Evolutionary conservation across 2,797 vertebrate genomes (phyloP).

Genomic region (Macropodus opercularis): DNA sequence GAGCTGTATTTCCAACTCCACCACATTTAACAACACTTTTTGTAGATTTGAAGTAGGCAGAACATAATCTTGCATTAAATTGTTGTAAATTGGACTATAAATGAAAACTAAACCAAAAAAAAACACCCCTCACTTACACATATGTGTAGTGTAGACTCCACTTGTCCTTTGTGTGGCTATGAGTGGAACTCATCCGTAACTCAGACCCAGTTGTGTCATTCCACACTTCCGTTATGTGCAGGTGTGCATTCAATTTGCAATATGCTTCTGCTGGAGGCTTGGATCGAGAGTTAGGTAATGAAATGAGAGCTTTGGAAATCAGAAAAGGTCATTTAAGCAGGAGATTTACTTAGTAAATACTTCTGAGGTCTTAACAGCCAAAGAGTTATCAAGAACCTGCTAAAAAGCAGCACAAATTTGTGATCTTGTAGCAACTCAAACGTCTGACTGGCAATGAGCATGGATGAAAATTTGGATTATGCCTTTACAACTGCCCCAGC

Average conservation of each 20-base stretch:
- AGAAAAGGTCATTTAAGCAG: neutral
- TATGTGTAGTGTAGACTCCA: neutral
- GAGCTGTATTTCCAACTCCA: neutral
- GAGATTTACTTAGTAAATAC: neutral
- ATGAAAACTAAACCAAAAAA: too few species aligned
- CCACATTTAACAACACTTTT: neutral
- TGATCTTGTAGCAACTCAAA: too few species aligned
- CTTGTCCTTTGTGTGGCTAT: neutral
- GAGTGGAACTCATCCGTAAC: too few species aligned
- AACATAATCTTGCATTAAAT: too few species aligned
- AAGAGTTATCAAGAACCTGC: neutral
- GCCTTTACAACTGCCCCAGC: too few species aligned
- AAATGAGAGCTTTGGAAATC: too few species aligned
- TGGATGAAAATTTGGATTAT: too few species aligned
- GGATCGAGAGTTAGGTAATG: neutral
- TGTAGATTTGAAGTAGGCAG: too few species aligned
- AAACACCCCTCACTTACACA: slow-evolving; percentile 1
- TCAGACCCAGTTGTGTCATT: neutral
- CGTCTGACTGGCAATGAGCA: too few species aligned
- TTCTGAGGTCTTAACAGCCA: neutral
- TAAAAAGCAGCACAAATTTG: slow-evolving; percentile 14
- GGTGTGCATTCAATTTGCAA: neutral
- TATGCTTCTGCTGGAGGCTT: neutral
- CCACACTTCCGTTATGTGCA: neutral
- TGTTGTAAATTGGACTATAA: too few species aligned